Conservation (phyloP, 2,113 vertebrate species). For the Geococcyx californianus region DNA sequence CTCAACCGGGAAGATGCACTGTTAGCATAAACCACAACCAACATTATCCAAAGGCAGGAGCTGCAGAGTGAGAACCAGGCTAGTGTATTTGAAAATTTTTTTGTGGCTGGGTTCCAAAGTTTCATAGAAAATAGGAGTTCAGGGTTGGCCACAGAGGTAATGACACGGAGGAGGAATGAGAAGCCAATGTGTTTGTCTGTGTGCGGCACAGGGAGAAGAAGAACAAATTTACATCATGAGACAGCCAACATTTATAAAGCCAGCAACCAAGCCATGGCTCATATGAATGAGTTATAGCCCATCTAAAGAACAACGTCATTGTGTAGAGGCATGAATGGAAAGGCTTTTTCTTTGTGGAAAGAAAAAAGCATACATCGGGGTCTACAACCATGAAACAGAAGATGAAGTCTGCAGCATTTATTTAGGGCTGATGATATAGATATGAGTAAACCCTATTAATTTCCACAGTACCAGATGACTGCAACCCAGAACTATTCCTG, state of each 20-base stretch:
- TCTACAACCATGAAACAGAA: background rate
- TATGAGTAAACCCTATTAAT: background rate
- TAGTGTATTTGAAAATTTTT: background rate
- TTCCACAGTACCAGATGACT: background rate
- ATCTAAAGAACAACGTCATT: background rate
- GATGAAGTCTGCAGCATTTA: background rate
- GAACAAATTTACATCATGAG: background rate
- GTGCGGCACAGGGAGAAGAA: background rate
- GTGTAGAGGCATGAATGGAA: background rate
- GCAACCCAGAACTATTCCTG: background rate
- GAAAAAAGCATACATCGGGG: accelerated
- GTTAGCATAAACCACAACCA: background rate
- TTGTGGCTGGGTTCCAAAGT: background rate
- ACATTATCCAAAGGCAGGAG: background rate
- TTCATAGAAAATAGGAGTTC: background rate
- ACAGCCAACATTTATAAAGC: background rate
- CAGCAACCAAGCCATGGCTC: background rate
- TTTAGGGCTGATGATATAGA: background rate
- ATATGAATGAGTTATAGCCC: background rate
- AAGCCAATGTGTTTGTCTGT: background rate
- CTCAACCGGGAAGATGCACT: background rate
- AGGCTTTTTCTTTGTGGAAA: background rate
- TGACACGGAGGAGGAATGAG: background rate
- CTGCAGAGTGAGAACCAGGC: background rate
- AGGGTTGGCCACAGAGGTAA: background rate